Base-by-base conservation (phyloP, 2,888 invertebrate genomes). In the Meteorus cinctellus region DNA sequence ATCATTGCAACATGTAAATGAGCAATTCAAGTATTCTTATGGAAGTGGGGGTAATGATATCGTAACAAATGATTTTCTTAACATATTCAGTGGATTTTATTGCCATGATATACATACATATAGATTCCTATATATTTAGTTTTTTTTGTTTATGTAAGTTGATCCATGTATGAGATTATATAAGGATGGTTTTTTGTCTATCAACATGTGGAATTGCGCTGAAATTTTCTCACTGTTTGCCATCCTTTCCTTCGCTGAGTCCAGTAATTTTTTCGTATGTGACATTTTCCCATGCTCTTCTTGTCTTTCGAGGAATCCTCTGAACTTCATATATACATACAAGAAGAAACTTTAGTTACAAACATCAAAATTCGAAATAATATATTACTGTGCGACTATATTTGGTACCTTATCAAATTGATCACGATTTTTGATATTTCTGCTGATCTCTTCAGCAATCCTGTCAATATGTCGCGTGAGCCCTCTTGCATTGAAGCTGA, bases 351-450 rank as follows among this genome's bases (percentile, higher is more conserved):
- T 41, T 12, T 41, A 12, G 41, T 41, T 41, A 8, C 4, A 12
- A 41, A 12, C 8, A 41, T 41, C 8, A 0, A 12, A 41, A 12
- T 41, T 2, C 2, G 6, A 41, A 41, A 41, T 12, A 2, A 12
- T 41, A 41, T 41, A 41, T 41, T 41, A 41, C 8, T 41, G 41
- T 41, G 12, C 8, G 2, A 41, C 41, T 16, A 34, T 31, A 16
- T 14, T 16, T 5, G 16, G 8, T 76, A 76, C 76, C 55, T 76
- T 72, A 14, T 76, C 63, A 45, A 51, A 72, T 69, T 76, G 76
- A 55, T 62, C 55, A 19, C 41, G 31, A 48, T 34, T 72, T 55
- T 72, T 76, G 3, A 69, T 72, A 19, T 8, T 5, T 10, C 19
- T 4, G 4, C 63, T 62, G 10, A 76, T 55, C 27, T 51, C 2